A percentile compares a stretch with the other conserved stretches of the same genome.
These are phyloP conservation scores for Lagorchestes hirsutus DNA, from an alignment of 2,797 vertebrate species.

Conservation along the genomic window DNA sequence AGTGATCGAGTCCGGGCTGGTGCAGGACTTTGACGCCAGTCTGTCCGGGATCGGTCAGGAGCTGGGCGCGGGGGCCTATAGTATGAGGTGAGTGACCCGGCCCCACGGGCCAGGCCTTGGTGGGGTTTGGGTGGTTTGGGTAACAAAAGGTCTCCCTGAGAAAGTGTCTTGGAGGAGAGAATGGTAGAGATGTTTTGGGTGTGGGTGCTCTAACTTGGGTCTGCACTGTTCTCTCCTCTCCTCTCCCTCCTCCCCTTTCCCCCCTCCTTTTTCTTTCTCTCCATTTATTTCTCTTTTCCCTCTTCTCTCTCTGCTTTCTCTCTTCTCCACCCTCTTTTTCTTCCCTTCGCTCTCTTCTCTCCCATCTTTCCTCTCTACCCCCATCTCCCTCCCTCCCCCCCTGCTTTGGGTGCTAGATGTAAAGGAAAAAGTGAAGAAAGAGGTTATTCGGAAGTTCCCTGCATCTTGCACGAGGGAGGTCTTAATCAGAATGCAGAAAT, in stretches of 20 bases:
- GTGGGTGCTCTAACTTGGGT: no score
- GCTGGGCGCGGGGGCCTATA: conserved; percentile 97
- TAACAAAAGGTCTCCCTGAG: conserved; percentile 14
- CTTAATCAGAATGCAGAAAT: conserved; percentile 10
- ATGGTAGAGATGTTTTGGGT: background rate
- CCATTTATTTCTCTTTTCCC: no score
- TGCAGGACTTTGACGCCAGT: conserved; percentile 98
- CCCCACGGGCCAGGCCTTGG: conserved; percentile 23
- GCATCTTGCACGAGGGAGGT: background rate
- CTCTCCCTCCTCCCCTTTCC: no score
- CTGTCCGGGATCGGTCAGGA: conserved; percentile 98
- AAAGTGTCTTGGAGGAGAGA: background rate
- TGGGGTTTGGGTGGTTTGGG: background rate
- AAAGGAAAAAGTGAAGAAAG: conserved; percentile 40
- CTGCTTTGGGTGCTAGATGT: conserved; percentile 11
- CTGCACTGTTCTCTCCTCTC: no score
- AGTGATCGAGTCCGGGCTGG: conserved; percentile 97
- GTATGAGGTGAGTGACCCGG: conserved; percentile 93
- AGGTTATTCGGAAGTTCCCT: conserved; percentile 3
- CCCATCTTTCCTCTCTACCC: no score
- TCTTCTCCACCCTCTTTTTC: no score
- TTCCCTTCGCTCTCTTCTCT: background rate
- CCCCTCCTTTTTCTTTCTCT: no score
- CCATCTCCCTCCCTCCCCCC: background rate
- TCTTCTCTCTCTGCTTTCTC: no score